These are phyloP conservation scores for Heterochromis multidens DNA, from an alignment of 2,113 vertebrate species.

Conservation along the genomic window DNA sequence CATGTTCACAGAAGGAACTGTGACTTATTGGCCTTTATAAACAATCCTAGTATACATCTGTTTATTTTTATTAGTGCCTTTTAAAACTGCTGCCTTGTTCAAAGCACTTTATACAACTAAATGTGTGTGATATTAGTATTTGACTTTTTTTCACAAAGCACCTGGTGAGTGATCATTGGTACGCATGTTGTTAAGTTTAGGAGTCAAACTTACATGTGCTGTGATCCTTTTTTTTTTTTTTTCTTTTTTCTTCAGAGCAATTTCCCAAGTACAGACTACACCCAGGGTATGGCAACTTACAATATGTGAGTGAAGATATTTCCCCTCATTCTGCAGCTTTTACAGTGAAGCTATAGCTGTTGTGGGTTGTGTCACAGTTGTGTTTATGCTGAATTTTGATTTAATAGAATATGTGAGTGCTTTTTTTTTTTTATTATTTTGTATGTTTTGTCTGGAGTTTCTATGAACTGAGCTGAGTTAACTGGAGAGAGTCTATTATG, in stretches of 20 bases:
- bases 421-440: not conserved
- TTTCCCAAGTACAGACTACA: conserved; percentile 9
- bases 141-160: conserved; percentile 20
- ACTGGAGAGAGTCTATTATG: not conserved
- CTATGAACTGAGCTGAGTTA: not conserved
- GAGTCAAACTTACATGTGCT: conserved; percentile 7
- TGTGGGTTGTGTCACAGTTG: not conserved
- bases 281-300: not conserved
- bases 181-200: conserved; percentile 8
- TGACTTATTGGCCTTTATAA: conserved; percentile 50
- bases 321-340: not conserved
- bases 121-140: conserved; percentile 35
- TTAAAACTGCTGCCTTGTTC: conserved; percentile 70
- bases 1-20: not conserved
- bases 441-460: not conserved
- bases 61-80: conserved; percentile 70
- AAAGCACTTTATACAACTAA: conserved; percentile 71
- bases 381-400: not conserved
- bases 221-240: not conserved
- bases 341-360: not conserved
- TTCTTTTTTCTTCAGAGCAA: not conserved
- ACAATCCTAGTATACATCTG: conserved; percentile 39
- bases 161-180: conserved; percentile 42
- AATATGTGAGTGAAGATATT: not conserved
- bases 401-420: not conserved